phyloP scores from a whole-genome alignment of 2,797 vertebrate species.

The Melopsittacus undulatus region DNA sequence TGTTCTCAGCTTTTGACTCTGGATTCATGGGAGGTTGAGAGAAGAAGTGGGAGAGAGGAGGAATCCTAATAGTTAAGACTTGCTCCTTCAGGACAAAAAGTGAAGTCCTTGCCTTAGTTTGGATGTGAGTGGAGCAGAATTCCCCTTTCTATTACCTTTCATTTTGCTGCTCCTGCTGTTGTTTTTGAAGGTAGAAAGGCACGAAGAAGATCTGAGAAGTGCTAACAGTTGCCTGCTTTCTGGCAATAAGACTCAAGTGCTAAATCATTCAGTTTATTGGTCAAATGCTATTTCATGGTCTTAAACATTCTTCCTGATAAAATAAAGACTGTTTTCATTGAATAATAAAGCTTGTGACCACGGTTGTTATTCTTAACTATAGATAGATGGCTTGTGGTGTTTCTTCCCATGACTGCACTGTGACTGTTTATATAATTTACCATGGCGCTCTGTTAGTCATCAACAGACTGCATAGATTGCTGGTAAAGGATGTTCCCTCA shows the following conservation, averaged over 20 bases:
- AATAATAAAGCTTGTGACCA: slow-evolving; percentile 19
- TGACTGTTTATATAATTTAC: slow-evolving; percentile 36
- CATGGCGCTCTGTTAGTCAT: background rate
- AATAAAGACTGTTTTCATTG: background rate
- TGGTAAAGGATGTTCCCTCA: background rate
- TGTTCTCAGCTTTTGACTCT: background rate
- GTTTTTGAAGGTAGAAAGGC: background rate
- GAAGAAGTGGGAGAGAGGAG: background rate
- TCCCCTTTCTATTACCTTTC: background rate
- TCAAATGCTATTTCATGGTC: background rate
- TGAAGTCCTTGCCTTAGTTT: background rate
- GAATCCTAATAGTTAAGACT: background rate
- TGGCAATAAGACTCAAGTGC: background rate
- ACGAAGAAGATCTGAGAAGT: background rate
- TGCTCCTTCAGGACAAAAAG: background rate
- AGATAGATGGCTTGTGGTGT: background rate
- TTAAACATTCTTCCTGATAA: background rate
- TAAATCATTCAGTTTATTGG: background rate
- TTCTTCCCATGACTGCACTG: slow-evolving; percentile 14
- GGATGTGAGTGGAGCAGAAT: background rate
- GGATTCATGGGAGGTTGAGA: background rate
- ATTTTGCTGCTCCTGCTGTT: background rate
- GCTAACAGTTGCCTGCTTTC: background rate
- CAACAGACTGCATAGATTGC: background rate
- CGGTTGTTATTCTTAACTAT: background rate